Percentiles rank a stretch among this genome's conserved stretches.
Evolutionary conservation across 2,888 invertebrate genomes (phyloP).

Genomic region (Nowickia ferox): DNA sequence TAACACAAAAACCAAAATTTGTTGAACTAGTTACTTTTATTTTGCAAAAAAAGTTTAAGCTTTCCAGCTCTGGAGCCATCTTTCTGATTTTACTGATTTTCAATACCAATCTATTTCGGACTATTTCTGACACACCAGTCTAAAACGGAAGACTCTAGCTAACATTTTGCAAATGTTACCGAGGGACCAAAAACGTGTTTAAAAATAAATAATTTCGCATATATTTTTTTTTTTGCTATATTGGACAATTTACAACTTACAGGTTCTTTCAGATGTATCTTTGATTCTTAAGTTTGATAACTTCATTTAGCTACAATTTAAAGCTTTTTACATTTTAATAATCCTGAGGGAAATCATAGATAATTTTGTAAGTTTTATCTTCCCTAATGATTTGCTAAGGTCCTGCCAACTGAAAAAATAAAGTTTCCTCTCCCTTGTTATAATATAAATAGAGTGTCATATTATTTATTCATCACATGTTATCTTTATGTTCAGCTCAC

Average conservation of each 20-base stretch:
- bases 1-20: too few species aligned
- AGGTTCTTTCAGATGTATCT: background rate
- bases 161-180: too few species aligned
- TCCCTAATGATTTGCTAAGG: background rate
- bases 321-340: slow-evolving; percentile 42
- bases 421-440: slow-evolving; percentile 32
- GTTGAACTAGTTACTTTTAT: too few species aligned
- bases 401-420: background rate
- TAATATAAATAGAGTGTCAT: slow-evolving; percentile 66
- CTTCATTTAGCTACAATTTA: slow-evolving; percentile 37
- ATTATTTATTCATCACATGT: slow-evolving; percentile 66
- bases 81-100: too few species aligned
- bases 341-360: slow-evolving; percentile 64
- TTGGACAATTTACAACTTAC: background rate
- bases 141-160: too few species aligned
- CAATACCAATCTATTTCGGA: too few species aligned
- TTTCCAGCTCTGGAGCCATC: too few species aligned
- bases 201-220: too few species aligned
- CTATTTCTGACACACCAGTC: too few species aligned
- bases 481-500: slow-evolving; percentile 38
- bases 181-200: too few species aligned
- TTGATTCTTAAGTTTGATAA: slow-evolving; percentile 15
- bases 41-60: too few species aligned
- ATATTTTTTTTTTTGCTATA: background rate
- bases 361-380: background rate